These are phyloP conservation scores for Himalopsyche japonica DNA, from an alignment of 2,888 invertebrate genomes.

Conservation along the genomic window DNA sequence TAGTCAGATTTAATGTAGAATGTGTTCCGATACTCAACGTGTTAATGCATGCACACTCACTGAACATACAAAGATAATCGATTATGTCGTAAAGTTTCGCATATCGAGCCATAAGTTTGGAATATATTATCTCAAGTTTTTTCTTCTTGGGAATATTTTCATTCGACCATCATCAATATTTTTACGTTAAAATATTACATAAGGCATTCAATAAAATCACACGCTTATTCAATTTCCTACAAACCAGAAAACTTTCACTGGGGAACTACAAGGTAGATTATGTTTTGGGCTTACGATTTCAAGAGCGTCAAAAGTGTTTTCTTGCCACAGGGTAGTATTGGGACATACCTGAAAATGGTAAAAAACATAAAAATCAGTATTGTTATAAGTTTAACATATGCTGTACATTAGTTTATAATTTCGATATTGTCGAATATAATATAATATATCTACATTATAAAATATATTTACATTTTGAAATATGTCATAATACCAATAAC, in stretches of 20 bases:
- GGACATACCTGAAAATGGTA: neutral
- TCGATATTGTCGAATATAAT: no score
- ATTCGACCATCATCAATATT: no score
- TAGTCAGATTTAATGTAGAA: no score
- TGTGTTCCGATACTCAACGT: neutral
- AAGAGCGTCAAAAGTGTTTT: neutral
- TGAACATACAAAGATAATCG: neutral
- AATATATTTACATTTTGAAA: no score
- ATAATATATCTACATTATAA: no score
- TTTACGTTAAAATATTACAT: no score
- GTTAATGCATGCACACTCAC: neutral
- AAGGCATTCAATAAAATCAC: neutral
- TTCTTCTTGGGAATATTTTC: no score
- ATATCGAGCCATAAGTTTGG: neutral
- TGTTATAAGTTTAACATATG: no score
- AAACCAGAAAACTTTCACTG: neutral
- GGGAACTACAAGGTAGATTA: neutral
- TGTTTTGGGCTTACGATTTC: neutral
- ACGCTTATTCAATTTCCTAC: neutral
- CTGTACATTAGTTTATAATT: no score
- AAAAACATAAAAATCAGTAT: neutral
- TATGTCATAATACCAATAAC: no score
- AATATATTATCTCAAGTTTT: neutral
- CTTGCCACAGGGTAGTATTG: neutral
- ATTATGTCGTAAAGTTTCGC: neutral